Evolutionary conservation across 2,113 vertebrate genomes (phyloP).

Genomic region (Rhegmatorhina hoffmannsi): DNA sequence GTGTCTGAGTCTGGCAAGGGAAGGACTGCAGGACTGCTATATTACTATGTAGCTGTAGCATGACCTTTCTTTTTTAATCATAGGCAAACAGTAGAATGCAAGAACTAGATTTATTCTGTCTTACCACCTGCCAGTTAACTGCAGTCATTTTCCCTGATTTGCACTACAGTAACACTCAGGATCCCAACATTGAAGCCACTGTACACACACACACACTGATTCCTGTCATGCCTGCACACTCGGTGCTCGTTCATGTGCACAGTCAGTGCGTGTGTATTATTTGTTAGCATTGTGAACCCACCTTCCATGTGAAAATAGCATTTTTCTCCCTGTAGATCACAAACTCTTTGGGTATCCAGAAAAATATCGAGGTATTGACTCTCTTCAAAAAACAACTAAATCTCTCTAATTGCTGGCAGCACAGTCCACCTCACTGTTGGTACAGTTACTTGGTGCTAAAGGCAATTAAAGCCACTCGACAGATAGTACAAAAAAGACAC

Average conservation of each 20-base stretch:
- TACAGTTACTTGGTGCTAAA: neutral
- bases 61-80: neutral
- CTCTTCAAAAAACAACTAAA: neutral
- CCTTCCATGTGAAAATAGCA: neutral
- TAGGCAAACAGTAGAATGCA: neutral
- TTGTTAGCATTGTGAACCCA: neutral
- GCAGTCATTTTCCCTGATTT: neutral
- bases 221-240: neutral
- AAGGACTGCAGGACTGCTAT: neutral
- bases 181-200: neutral
- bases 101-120: neutral
- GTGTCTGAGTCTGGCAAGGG: neutral
- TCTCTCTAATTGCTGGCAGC: neutral
- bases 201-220: neutral
- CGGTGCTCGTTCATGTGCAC: neutral
- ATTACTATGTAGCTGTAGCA: neutral
- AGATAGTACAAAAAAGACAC: neutral
- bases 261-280: neutral
- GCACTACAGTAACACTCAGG: neutral
- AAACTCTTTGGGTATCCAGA: neutral
- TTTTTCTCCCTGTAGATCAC: neutral
- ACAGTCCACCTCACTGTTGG: neutral
- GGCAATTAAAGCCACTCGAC: neutral
- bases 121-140: neutral
- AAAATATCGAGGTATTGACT: neutral